Evolutionary conservation across 2,888 invertebrate genomes (phyloP).

Genomic region (Drosophila pseudotakahashii): DNA sequence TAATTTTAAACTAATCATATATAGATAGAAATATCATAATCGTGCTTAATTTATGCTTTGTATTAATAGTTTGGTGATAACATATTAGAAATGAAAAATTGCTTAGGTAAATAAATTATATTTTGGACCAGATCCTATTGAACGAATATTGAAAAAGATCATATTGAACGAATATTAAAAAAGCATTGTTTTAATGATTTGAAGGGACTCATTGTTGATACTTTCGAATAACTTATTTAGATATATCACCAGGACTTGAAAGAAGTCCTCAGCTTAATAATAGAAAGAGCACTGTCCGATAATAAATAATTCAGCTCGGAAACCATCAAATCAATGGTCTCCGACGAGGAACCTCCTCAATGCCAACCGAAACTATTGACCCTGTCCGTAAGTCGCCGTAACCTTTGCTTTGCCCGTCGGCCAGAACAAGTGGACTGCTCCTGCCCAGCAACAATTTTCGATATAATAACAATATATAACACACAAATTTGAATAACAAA

Average conservation of each 20-base stretch:
- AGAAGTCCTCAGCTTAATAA: too few relatives aligned
- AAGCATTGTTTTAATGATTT: too few relatives aligned
- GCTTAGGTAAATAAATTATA: neutral
- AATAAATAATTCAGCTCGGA: neutral
- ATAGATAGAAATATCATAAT: constrained; percentile 5
- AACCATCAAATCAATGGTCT: neutral
- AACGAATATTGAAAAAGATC: too few relatives aligned
- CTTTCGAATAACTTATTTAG: too few relatives aligned
- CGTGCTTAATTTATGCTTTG: neutral
- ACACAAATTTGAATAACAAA: constrained; percentile 79
- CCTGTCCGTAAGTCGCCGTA: constrained; percentile 18
- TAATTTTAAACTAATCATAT: constrained; percentile 11
- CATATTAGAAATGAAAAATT: neutral
- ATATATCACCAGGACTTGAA: too few relatives aligned
- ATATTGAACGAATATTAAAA: too few relatives aligned
- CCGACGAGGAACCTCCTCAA: neutral
- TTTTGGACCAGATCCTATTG: too few relatives aligned
- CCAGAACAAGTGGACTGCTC: constrained; percentile 56
- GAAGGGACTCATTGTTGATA: too few relatives aligned
- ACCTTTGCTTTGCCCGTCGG: constrained; percentile 54
- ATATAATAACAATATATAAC: constrained; percentile 78
- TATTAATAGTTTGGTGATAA: constrained; percentile 3
- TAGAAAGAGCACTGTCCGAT: neutral
- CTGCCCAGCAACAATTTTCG: constrained; percentile 61
- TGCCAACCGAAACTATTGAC: constrained; percentile 32